Percentiles rank a stretch among this genome's conserved stretches.
Evolutionary conservation across 1,140 invertebrate species (phyloP).

Genomic region (Nasonia giraulti): DNA sequence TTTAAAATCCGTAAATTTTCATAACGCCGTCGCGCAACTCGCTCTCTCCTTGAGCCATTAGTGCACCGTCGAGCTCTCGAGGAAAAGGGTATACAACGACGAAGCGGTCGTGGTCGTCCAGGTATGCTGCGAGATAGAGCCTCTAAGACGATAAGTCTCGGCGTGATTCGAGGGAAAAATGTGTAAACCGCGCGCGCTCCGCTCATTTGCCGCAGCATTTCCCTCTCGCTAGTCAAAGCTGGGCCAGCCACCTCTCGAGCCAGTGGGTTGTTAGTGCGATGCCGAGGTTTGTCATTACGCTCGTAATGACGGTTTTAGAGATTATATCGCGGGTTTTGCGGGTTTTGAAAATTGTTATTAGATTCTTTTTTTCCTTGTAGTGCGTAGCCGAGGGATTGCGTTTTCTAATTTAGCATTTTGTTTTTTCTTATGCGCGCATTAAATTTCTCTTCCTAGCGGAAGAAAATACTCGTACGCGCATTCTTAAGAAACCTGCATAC

Average conservation of each 20-base stretch:
- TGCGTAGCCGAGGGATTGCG: too few relatives aligned
- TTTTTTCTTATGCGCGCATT: too few relatives aligned
- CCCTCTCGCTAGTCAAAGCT: slow-evolving; percentile 3
- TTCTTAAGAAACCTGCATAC: too few relatives aligned
- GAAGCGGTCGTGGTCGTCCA: neutral
- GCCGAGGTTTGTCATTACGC: neutral
- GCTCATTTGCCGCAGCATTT: neutral
- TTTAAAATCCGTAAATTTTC: slow-evolving; percentile 67
- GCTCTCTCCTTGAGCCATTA: slow-evolving; percentile 14
- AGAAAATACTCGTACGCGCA: too few relatives aligned
- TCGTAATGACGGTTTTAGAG: neutral
- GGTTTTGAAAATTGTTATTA: too few relatives aligned
- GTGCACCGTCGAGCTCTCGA: neutral
- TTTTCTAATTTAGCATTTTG: neutral
- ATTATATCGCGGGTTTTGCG: neutral
- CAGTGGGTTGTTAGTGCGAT: neutral
- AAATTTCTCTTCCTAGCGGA: too few relatives aligned
- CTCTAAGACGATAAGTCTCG: neutral
- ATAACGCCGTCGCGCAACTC: slow-evolving; percentile 49
- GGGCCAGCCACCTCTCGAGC: neutral
- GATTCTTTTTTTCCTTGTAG: neutral
- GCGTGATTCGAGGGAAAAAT: neutral
- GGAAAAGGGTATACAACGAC: neutral
- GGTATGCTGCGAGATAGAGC: neutral
- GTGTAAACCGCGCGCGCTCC: neutral